Evolutionary conservation across 2,113 vertebrate species (phyloP).

Genomic region (Nerophis ophidion): DNA sequence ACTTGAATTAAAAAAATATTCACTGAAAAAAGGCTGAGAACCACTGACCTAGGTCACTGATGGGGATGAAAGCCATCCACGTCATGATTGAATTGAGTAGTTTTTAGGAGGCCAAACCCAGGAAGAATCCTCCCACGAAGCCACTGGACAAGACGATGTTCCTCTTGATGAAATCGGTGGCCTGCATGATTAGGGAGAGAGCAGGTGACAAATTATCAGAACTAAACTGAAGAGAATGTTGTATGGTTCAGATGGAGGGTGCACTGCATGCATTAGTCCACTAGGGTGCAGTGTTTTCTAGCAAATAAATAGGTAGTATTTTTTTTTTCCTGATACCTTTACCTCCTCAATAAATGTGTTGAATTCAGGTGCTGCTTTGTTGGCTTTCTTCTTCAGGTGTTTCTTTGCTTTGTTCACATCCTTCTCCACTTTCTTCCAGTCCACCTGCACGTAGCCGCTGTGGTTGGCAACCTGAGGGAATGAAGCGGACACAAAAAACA

Average conservation of each 20-base stretch:
- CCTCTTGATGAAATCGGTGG: constrained; percentile 94
- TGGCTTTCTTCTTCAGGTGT: constrained; percentile 91
- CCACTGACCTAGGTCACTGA: constrained; percentile 16
- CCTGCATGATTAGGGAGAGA: constrained; percentile 65
- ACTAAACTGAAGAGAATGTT: too few species aligned
- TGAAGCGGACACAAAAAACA: background rate
- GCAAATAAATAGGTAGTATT: background rate
- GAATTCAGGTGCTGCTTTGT: constrained; percentile 94
- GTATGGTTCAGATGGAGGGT: background rate
- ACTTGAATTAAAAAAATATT: too few species aligned
- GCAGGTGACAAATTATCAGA: background rate
- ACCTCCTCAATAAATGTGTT: constrained; percentile 96
- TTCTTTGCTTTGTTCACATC: constrained; percentile 98
- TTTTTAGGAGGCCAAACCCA: constrained; percentile 88
- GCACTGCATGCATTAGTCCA: constrained; percentile 13
- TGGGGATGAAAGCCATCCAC: constrained; percentile 16
- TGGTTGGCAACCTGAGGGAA: constrained; percentile 88
- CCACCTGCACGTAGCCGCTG: constrained; percentile 92
- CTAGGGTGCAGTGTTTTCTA: constrained; percentile 38
- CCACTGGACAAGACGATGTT: constrained; percentile 95
- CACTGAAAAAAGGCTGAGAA: too few species aligned
- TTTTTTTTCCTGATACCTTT: constrained; percentile 59
- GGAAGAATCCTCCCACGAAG: constrained; percentile 92
- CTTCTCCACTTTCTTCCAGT: constrained; percentile 98
- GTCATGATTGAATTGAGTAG: constrained; percentile 9